phyloP scores from a whole-genome alignment of 2,888 invertebrate genomes.

The Plusia festucae region DNA sequence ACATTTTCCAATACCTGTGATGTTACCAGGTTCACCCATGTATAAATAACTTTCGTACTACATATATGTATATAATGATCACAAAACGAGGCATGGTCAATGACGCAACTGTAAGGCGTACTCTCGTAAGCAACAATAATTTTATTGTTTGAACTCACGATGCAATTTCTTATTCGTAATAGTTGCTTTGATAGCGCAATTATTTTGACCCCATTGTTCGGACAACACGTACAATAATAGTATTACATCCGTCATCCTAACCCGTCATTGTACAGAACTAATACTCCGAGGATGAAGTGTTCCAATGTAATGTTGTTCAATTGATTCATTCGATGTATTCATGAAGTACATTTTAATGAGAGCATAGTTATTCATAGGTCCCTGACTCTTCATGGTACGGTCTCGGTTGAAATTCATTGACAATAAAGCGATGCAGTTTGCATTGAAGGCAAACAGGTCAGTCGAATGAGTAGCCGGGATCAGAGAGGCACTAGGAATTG shows the following conservation, averaged over 20 bases:
- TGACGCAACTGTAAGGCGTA: slow-evolving; percentile 60
- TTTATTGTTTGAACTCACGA: slow-evolving; percentile 62
- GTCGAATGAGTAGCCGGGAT: slow-evolving; percentile 62
- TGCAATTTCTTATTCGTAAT: slow-evolving; percentile 60
- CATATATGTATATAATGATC: slow-evolving; percentile 25
- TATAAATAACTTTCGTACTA: slow-evolving; percentile 57
- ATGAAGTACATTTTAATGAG: slow-evolving; percentile 14
- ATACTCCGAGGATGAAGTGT: slow-evolving; percentile 18
- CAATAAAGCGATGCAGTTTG: slow-evolving; percentile 58
- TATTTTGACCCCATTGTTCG: slow-evolving; percentile 66
- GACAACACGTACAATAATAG: slow-evolving; percentile 62
- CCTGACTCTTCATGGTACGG: slow-evolving; percentile 28
- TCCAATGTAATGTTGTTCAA: slow-evolving; percentile 27
- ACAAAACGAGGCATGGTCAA: slow-evolving; percentile 37
- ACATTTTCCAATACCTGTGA: slow-evolving; percentile 58
- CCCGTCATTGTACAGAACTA: slow-evolving; percentile 18
- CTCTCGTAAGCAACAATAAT: slow-evolving; percentile 55
- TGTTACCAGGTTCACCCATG: slow-evolving; percentile 47
- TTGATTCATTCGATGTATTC: not conserved
- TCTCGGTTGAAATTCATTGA: slow-evolving; percentile 49
- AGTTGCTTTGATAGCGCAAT: slow-evolving; percentile 66
- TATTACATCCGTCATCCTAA: slow-evolving; percentile 51
- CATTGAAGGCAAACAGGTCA: slow-evolving; percentile 70
- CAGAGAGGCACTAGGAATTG: slow-evolving; percentile 73
- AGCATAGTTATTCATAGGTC: slow-evolving; percentile 21